Evolutionary conservation across 1,140 invertebrate species (phyloP).

Genomic region (Leptopilina clavipes): DNA sequence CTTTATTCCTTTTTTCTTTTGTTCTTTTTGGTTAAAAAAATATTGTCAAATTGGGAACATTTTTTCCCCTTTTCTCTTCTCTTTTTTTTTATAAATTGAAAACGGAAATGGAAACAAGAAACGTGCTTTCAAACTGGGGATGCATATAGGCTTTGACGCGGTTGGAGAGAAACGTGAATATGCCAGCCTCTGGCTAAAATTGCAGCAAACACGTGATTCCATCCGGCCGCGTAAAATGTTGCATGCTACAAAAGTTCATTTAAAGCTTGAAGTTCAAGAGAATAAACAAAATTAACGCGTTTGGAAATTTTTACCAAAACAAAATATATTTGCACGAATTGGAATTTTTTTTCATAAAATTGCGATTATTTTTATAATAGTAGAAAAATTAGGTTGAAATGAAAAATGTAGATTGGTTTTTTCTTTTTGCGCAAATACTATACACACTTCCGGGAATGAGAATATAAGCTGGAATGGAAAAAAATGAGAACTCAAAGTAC

Average conservation of each 20-base stretch:
- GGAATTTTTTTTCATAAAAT: background rate
- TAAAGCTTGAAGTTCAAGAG: background rate
- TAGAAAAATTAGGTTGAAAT: background rate
- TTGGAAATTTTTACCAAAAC: background rate
- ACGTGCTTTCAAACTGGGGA: background rate
- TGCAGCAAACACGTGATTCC: slow-evolving; percentile 23
- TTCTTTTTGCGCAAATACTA: background rate
- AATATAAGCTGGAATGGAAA: background rate
- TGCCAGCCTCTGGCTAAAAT: slow-evolving; percentile 24
- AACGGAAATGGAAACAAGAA: background rate
- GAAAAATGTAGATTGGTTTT: background rate
- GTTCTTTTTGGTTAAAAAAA: background rate
- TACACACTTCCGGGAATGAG: background rate
- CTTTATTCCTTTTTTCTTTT: too few relatives aligned
- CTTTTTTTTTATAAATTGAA: background rate
- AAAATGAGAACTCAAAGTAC: slow-evolving; percentile 4
- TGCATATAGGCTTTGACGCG: slow-evolving; percentile 11
- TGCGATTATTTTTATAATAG: background rate
- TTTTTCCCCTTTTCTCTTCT: too few relatives aligned
- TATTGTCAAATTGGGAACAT: background rate
- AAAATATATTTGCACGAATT: background rate
- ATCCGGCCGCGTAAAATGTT: background rate
- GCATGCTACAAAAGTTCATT: background rate
- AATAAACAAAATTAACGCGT: slow-evolving; percentile 7
- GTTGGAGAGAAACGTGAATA: background rate